Evolutionary conservation across 2,797 vertebrate genomes (phyloP), one percentile per base, ranked within the genome.

Genomic region (Babyrousa celebensis): DNA sequence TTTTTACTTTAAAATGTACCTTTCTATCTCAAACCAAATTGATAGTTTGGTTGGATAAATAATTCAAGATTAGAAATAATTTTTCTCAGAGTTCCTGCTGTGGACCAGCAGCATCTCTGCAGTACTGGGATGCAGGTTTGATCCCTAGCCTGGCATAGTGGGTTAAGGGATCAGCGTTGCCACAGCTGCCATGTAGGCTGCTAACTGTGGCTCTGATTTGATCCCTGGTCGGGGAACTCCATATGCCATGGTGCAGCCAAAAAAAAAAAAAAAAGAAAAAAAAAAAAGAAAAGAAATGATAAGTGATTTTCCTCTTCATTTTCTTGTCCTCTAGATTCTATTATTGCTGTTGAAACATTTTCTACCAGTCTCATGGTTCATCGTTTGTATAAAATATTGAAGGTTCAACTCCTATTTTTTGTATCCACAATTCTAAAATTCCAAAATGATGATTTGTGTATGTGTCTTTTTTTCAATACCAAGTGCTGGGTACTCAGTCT

Each of bases 311-410:
- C 43, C 8, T 88, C 10, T 88, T 79, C 85, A 87, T 27, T 54
- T 17, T 62, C 52, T 70, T 65, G 2, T 74, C 40, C 77, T 79
- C 32, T 85, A 68, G 15, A 71, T 85, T 88, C 43, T 43, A 48
- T 89, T 63, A 72, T 36, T 82, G 27, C 58, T 71, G 5, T 29
- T 90, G 16, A 92, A 58, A 92, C 67, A 16, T 20, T 65, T 78
- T 1, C 29, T 96, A 21, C 4, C 62, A 90, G 74, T 85, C 65
- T 80, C 58, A 68, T 27, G 21, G 17, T 16, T 82, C 56, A 85
- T 52, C 86, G 52, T 95, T 84, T 91, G 56, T 80, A 17, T 82
- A 48, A 92, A 90, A 90, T 27, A 52, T 62, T n/a, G 32, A 84
- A 85, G 10, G 23, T 84, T 80, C 5, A 86, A 11, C 36, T 48